Evolutionary conservation across 1,140 invertebrate genomes (phyloP), one percentile per base, ranked within the genome.

Genomic region (Drosophila pruinosa): DNA sequence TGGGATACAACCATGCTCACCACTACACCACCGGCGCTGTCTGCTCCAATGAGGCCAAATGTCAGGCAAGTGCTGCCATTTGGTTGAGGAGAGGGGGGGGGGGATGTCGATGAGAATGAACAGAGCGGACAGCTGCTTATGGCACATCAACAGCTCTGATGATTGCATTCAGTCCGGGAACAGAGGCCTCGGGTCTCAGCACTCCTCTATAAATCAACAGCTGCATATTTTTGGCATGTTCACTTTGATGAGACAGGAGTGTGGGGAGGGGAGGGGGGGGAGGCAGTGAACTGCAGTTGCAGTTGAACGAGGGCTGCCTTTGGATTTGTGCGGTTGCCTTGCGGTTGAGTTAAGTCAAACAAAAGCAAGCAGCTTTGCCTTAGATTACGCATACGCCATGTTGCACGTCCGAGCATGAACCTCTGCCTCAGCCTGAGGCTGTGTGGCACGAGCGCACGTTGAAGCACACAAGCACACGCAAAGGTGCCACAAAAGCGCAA

Each of bases 1-100:
- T 96, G 95, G 95, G 96, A 96, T 95, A 95, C 95, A 96, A 95
- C 95, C 94, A 96, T 96, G 95, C 95, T 96, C 92, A 95, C 95
- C 95, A 95, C 95, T 96, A 95, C 95, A 96, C 95, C 94, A 95
- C 93, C 93, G 93, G 62, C 58, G 67, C 67, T 45, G 93, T 93
- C 21, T 12, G 10, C 15, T 7, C 0, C 12, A 15, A 10, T 14
- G 2, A 3, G 22, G 21, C 15, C 26, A 47, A 63, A 38, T 54
- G 58, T 45, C 45, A 36, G 21, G 3, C 31, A 45, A 22, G 3
- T 24, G 65, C 50, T 17, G 38, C n/a, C 14, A 14, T 15, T 39
- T 17, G 1, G 6, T 14, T 19, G 47, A 2, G 1, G 6, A 14
- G 38, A 26, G 12, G 15, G 15, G n/a, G 17, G 2, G 17, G 34